Conservation (phyloP, 37 sponge, comb jelly and placozoan genomes). For the Hormiphora californensis region DNA sequence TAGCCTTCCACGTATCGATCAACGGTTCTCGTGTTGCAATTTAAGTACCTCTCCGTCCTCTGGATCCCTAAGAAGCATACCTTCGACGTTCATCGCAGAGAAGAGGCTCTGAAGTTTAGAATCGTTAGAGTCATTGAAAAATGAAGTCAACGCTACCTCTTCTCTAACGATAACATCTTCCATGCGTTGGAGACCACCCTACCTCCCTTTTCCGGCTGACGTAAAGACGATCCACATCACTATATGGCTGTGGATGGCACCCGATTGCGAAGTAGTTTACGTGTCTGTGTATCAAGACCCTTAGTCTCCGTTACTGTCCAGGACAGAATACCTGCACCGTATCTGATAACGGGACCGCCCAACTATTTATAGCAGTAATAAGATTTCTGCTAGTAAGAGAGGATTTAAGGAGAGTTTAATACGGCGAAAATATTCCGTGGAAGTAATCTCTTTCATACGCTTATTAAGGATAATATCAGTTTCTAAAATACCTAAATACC, state of each 20-base stretch:
- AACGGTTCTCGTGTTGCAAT: neutral
- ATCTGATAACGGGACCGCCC: neutral
- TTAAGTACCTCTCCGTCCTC: too few species aligned
- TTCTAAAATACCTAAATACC: neutral
- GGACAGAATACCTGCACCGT: neutral
- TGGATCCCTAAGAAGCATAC: too few species aligned
- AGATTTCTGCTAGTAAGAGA: neutral
- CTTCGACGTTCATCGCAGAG: too few species aligned
- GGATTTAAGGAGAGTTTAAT: neutral
- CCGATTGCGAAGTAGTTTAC: neutral
- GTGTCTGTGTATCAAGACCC: neutral
- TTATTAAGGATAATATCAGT: neutral
- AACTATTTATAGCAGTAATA: neutral
- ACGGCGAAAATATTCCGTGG: neutral
- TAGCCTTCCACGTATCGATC: neutral
- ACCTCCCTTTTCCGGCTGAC: neutral
- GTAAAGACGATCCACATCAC: neutral
- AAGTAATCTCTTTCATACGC: neutral
- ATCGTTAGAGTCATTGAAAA: too few species aligned
- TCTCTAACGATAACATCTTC: neutral
- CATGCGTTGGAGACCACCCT: neutral
- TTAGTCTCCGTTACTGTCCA: neutral
- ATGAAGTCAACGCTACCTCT: neutral
- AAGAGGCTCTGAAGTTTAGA: too few species aligned
- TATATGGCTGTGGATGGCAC: neutral